Evolutionary conservation across 2,113 vertebrate species (phyloP).

Genomic region (Panthera uncia): DNA sequence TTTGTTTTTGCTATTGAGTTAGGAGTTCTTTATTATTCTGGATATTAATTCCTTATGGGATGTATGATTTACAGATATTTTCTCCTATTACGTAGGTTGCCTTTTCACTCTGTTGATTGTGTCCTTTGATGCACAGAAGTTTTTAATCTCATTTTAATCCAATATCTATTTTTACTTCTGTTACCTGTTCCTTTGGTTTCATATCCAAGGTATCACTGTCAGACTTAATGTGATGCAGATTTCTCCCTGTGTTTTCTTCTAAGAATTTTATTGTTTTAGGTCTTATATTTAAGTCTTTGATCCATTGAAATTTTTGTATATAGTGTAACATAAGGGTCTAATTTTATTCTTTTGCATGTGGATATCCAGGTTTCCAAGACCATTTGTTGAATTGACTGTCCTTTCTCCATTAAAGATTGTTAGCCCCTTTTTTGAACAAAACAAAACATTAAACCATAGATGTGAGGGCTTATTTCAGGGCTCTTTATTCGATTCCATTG

Average conservation of each 20-base stretch:
- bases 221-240: neutral
- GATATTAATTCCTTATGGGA: neutral
- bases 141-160: neutral
- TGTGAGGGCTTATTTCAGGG: neutral
- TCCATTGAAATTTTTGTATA: neutral
- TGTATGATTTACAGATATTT: neutral
- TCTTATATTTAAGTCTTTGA: neutral
- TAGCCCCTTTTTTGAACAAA: neutral
- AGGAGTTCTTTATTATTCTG: neutral
- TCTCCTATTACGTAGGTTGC: neutral
- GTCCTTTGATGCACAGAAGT: neutral
- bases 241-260: neutral
- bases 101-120: neutral
- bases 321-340: neutral
- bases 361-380: neutral
- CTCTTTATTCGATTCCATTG: neutral
- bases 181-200: neutral
- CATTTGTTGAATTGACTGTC: neutral
- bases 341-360: neutral
- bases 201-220: neutral
- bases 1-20: neutral
- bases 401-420: neutral
- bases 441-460: neutral
- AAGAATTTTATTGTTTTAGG: neutral
- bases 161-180: neutral